Conservation (phyloP, 2,888 invertebrate species). For the Theretra japonica region DNA sequence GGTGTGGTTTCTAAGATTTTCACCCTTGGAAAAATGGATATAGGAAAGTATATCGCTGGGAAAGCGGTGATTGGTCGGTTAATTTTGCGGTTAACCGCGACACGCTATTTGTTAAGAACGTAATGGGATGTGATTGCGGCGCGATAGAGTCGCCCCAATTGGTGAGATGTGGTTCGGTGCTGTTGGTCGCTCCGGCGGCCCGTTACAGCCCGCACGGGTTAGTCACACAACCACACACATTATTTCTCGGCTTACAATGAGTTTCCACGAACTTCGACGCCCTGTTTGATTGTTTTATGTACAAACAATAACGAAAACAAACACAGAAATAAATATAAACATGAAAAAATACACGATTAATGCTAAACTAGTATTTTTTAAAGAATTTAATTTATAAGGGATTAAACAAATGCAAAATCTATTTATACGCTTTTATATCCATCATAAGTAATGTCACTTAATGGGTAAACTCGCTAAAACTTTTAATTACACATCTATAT, state of each 20-base stretch:
- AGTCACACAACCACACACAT: background rate
- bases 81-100: conserved; percentile 82
- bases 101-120: conserved; percentile 81
- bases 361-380: too few relatives aligned
- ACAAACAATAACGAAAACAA: background rate
- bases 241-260: background rate
- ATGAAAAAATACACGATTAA: too few relatives aligned
- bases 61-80: conserved; percentile 74
- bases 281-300: background rate
- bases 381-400: too few relatives aligned
- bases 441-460: too few relatives aligned
- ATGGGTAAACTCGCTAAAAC: too few relatives aligned
- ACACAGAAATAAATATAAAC: background rate
- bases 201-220: conserved; percentile 16
- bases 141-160: conserved; percentile 25
- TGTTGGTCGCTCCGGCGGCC: conserved; percentile 70
- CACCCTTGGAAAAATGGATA: conserved; percentile 82
- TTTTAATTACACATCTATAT: background rate
- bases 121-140: conserved; percentile 70
- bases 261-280: background rate
- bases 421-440: too few relatives aligned
- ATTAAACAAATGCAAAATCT: too few relatives aligned
- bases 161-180: conserved; percentile 9
- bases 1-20: conserved; percentile 86
- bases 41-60: conserved; percentile 74